Evolutionary conservation across 2,888 invertebrate genomes (phyloP), one percentile per base, ranked within the genome.

Genomic region (Anaspis maculata): DNA sequence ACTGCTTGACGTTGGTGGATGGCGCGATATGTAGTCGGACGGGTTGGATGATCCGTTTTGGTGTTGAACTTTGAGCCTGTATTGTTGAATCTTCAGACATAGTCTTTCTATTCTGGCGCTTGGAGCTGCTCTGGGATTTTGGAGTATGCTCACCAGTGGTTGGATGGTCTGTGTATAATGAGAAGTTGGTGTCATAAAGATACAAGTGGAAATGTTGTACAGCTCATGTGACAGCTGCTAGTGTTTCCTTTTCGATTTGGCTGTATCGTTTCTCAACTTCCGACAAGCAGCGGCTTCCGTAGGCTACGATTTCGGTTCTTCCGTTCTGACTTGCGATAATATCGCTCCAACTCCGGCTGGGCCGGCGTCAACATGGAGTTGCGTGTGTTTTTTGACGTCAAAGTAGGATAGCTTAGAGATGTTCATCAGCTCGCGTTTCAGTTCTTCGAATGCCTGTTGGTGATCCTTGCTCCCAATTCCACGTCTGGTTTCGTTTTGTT

Each of bases 391-490:
- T 30, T 30, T n/a, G 10, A 26, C 27, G n/a, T 29, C 22, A 21
- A 29, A 39, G 10, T 39, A 39, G n/a, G 32, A 15, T 22, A 40
- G 10, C 7, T 34, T 30, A 1, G 19, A 13, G 3, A 16, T 14
- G 14, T 34, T 13, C 9, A 10, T n/a, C n/a, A 34, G 9, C 2
- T 12, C 9, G 1, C 6, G 23, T 32, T 44, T 44, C 13, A 33
- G 10, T 16, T 15, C 22, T 12, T 28, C 19, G 21, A 39, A 27
- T 21, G 15, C 27, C 19, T 11, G 15, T 22, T 34, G 14, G 29
- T 24, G 19, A 25, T 30, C 14, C 27, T 22, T 30, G 14, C n/a
- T 48, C 74, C n/a, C 3, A 65, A 66, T 24, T 67, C 73, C 5
- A 74, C 74, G 31, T 39, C 13, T 19, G 13, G 3, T 28, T 27